Base-by-base conservation (phyloP, 2,797 vertebrate species). In the Acrocephalus scirpaceus region DNA sequence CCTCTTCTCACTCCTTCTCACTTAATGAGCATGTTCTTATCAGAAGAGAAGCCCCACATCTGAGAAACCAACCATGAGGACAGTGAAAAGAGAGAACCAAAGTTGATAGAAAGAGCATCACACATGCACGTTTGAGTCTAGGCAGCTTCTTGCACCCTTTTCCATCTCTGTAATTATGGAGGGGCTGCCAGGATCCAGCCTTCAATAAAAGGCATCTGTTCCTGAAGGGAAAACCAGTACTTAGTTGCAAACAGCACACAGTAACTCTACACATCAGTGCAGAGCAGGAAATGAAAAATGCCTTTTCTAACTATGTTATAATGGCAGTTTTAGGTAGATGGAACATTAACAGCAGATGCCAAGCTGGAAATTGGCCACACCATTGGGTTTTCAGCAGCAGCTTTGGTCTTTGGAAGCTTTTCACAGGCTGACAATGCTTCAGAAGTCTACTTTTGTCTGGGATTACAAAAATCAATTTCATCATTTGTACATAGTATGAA, bases 241-340 rank as follows among this genome's bases (percentile, higher is more conserved):
- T 88, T 88, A 78, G 87, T 34, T 91, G 73, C 79, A 91, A 73
- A 76, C 79, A 76, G 87, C 74, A 58, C 76, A 84, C 73, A 88
- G 85, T 86, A 90, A 81, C 76, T 78, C 91, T 38, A 81, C 79
- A 93, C 89, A 92, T 84, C 76, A 88, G 51, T 57, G 50, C 34
- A 61, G 82, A 61, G 82, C 89, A 90, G 93, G 87, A 96, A 96
- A 95, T 90, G 60, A 94, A 96, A 96, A 96, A 90, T 1, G 54
- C 86, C 79, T 90, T 95, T 90, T 93, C 85, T 91, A 90, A 86
- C 89, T 75, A 79, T 40, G 88, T 85, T 94, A 92, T 95, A 93
- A 96, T 90, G 82, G 82, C 95, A 91, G 6, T 91, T 94, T 94
- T 92, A 94, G 92, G 91, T 95, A 92, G 89, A 95, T 92, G 91